These are phyloP conservation scores for Eupithecia exiguata DNA, from an alignment of 2,888 invertebrate genomes.

Conservation along the genomic window DNA sequence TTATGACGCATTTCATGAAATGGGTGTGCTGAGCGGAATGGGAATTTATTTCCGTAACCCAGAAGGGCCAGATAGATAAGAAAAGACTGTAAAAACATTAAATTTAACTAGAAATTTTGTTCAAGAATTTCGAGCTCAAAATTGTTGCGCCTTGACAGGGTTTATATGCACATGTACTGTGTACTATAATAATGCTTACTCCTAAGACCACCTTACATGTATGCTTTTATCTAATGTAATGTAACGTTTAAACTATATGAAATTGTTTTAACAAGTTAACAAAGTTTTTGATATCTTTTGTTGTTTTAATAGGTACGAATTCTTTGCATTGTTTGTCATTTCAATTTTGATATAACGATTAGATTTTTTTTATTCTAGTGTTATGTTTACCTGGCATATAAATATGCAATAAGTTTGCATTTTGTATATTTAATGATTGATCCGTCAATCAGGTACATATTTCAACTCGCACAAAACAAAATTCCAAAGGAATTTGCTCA, in stretches of 20 bases:
- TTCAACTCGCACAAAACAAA: neutral
- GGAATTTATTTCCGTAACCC: neutral
- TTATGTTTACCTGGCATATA: neutral
- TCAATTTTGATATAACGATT: neutral
- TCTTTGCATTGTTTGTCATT: neutral
- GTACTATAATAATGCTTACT: too few relatives aligned
- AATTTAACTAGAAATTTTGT: too few relatives aligned
- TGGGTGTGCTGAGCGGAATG: neutral
- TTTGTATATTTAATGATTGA: neutral
- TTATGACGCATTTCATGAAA: neutral
- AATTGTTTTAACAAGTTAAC: too few relatives aligned
- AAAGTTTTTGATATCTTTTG: neutral
- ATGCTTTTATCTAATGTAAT: too few relatives aligned
- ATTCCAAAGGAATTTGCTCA: neutral
- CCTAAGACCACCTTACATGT: too few relatives aligned
- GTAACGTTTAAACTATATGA: too few relatives aligned
- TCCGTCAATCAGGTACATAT: neutral
- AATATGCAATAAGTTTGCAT: too few relatives aligned
- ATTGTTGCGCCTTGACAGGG: neutral
- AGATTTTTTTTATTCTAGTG: neutral
- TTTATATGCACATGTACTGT: too few relatives aligned
- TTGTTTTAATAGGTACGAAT: neutral
- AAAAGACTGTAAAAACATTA: too few relatives aligned
- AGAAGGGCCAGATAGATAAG: too few relatives aligned
- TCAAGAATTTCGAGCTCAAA: neutral